A percentile compares a stretch with the other conserved stretches of the same genome.
phyloP scores from a whole-genome alignment of 2,113 vertebrate genomes.

The Stigmatopora argus region DNA sequence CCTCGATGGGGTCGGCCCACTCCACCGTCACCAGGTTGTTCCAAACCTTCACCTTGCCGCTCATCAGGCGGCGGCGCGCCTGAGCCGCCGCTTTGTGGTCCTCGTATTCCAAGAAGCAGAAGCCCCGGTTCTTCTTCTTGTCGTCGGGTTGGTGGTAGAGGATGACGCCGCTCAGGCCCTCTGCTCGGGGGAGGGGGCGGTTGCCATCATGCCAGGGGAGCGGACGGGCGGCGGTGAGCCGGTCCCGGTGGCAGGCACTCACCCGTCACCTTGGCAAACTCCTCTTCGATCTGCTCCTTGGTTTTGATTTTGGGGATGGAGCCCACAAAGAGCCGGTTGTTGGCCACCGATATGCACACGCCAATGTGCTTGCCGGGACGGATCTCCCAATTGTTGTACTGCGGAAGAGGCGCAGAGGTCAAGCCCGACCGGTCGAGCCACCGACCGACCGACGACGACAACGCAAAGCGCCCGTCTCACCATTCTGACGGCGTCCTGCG shows the following conservation, averaged over 20 bases:
- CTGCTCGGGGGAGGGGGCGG: slow-evolving; percentile 51
- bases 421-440: no score
- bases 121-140: slow-evolving; percentile 97
- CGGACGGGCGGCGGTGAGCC: slow-evolving; percentile 29
- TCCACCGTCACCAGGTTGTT: slow-evolving; percentile 96
- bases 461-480: slow-evolving; percentile 65
- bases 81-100: slow-evolving; percentile 98
- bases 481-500: slow-evolving; percentile 95
- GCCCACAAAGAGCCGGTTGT: slow-evolving; percentile 97
- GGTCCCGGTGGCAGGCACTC: no score
- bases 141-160: slow-evolving; percentile 96
- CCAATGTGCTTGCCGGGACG: slow-evolving; percentile 96
- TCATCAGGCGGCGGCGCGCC: slow-evolving; percentile 93
- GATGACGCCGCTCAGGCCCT: slow-evolving; percentile 97
- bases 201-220: no score
- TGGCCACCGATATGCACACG: slow-evolving; percentile 98
- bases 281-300: slow-evolving; percentile 98
- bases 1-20: slow-evolving; percentile 98
- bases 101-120: slow-evolving; percentile 98
- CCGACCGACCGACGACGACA: no score
- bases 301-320: slow-evolving; percentile 99
- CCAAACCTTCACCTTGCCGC: slow-evolving; percentile 98
- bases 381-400: slow-evolving; percentile 98
- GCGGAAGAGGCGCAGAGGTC: slow-evolving; percentile 10
- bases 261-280: slow-evolving; percentile 97